phyloP scores from a whole-genome alignment of 2,113 vertebrate species.

The Parus major region DNA sequence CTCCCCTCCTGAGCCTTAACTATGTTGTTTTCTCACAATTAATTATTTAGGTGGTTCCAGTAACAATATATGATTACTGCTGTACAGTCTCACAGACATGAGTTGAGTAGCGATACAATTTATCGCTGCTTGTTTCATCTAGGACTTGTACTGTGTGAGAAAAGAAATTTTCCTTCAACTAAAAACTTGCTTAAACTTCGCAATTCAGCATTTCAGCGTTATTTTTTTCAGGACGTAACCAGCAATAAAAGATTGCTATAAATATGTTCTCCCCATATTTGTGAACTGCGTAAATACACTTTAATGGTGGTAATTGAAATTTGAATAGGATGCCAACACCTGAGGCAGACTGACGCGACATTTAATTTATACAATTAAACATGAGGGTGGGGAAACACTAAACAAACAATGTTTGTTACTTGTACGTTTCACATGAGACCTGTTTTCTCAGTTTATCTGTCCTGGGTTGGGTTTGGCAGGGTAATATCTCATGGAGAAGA shows the following conservation, averaged over 20 bases:
- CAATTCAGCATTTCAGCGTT: slow-evolving; percentile 55
- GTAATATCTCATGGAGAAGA: not conserved
- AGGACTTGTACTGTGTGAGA: slow-evolving; percentile 51
- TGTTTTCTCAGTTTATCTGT: slow-evolving; percentile 42
- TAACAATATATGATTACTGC: slow-evolving; percentile 70
- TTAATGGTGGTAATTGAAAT: slow-evolving; percentile 65
- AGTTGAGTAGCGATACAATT: slow-evolving; percentile 59
- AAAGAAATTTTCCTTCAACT: slow-evolving; percentile 54
- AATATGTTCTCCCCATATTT: slow-evolving; percentile 50
- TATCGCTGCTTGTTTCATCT: slow-evolving; percentile 34
- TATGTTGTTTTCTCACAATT: slow-evolving; percentile 68
- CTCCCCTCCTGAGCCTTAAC: slow-evolving; percentile 53
- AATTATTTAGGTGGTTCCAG: slow-evolving; percentile 68
- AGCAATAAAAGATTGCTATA: slow-evolving; percentile 62
- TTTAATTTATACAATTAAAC: slow-evolving; percentile 61
- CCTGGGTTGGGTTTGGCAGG: not conserved
- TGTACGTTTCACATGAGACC: slow-evolving; percentile 4
- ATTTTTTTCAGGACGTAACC: slow-evolving; percentile 59
- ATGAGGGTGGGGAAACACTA: slow-evolving; percentile 30
- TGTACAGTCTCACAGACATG: slow-evolving; percentile 62
- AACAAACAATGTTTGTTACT: slow-evolving; percentile 42
- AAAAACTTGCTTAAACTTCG: slow-evolving; percentile 50
- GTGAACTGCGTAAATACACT: slow-evolving; percentile 37
- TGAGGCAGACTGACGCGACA: slow-evolving; percentile 60
- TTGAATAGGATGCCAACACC: slow-evolving; percentile 62